Conservation (phyloP, 2,888 invertebrate genomes). For the Laothoe populi region DNA sequence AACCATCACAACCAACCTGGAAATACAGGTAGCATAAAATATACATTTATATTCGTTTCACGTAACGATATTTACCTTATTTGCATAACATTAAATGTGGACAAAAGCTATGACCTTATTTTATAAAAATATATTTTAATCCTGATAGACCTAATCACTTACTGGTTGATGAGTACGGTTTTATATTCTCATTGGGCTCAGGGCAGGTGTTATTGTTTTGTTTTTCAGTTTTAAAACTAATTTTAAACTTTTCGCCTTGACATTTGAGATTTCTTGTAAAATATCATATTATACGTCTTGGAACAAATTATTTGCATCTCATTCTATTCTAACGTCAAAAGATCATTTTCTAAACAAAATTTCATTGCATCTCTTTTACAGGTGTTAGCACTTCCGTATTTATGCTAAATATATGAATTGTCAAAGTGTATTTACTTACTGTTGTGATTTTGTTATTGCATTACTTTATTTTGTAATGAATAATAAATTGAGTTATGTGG, state of each 20-base stretch:
- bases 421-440: no score
- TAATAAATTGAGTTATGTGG: no score
- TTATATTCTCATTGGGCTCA: neutral
- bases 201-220: neutral
- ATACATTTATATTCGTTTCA: neutral
- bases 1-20: slow-evolving; percentile 2
- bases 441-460: no score
- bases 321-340: no score
- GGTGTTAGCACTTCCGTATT: no score
- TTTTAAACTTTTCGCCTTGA: neutral
- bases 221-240: neutral
- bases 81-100: neutral
- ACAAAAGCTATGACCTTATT: neutral
- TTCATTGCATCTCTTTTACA: no score
- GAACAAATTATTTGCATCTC: neutral
- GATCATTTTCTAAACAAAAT: no score
- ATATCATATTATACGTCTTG: neutral
- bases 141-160: neutral
- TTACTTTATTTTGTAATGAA: no score
- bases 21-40: neutral
- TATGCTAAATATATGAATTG: no score
- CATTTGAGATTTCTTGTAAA: neutral
- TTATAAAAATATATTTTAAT: neutral
- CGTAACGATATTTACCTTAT: neutral
- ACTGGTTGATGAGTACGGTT: neutral